These are phyloP conservation scores for Gracilinanus agilis DNA, from an alignment of 2,113 vertebrate genomes.

Conservation along the genomic window DNA sequence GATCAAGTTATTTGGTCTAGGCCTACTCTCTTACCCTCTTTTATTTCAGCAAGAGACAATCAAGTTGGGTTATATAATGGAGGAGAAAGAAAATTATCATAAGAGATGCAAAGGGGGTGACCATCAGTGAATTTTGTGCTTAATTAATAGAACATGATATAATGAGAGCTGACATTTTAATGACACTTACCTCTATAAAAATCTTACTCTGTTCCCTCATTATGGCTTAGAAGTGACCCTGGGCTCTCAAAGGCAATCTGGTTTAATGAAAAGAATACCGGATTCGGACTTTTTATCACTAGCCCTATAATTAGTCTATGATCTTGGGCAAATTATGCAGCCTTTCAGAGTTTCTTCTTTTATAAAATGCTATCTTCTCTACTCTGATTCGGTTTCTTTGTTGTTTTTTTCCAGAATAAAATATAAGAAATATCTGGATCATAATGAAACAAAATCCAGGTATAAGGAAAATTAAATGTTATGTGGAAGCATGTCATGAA, in stretches of 20 bases:
- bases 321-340: background rate
- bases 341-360: background rate
- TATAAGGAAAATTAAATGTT: background rate
- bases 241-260: background rate
- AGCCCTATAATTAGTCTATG: background rate
- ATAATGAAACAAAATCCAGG: background rate
- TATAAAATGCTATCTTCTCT: background rate
- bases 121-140: background rate
- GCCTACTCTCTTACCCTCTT: background rate
- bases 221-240: background rate
- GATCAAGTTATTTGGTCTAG: background rate
- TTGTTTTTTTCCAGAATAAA: background rate
- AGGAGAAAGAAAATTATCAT: background rate
- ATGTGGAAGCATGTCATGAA: background rate
- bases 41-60: background rate
- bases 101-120: background rate
- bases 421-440: background rate
- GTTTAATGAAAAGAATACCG: background rate
- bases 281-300: background rate
- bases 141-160: conserved; percentile 1
- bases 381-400: background rate
- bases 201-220: background rate
- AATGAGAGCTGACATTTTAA: background rate
- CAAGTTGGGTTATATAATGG: background rate
- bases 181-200: background rate